Evolutionary conservation across 2,888 invertebrate genomes (phyloP), one percentile per base, ranked within the genome.

Genomic region (Heliconius cydno): DNA sequence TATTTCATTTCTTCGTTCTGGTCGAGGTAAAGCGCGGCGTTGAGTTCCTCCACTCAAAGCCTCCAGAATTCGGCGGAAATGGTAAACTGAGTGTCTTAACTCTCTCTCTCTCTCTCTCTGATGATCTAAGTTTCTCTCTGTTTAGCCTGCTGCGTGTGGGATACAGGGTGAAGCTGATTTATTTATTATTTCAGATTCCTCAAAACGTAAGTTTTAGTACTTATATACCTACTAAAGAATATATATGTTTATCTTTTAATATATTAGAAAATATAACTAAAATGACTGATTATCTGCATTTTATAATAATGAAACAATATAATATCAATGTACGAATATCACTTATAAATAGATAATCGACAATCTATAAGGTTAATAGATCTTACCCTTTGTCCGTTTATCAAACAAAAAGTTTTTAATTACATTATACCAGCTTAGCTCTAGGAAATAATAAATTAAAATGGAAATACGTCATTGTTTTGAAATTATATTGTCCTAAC

Each of bases 351-450:
- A 34, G 2, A 22, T 52, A 52, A 60, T 60, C 57, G n/a, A 28
- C 28, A 30, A 52, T 73, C 1, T 73, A 22, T 34, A 57, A 57
- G n/a, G 7, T 22, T 19, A 52, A 52, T 52, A 52, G 9, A 3
- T 46, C 57, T 60, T 63, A 74, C 66, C 41, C 75, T 28, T 75
- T 66, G 46, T 2, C 75, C 66, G 65, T 75, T 75, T 13, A 66
- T 66, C 25, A 65, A 41, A 75, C 12, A 75, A 75, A 75, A 75
- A 75, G 28, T 75, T 5, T 30, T 38, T 66, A 75, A 65, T 65
- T 70, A 70, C 46, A 70, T 41, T 41, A 70, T 41, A 15, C 70
- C 41, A 46, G 70, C 41, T 28, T 46, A 70, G 70, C 41, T 60
- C 73, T 30, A 60, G 34, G n/a, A 60, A 60, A 60, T 60, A 38